These are phyloP conservation scores for Odontocerum albicorne DNA, from an alignment of 2,888 invertebrate genomes.

Conservation along the genomic window DNA sequence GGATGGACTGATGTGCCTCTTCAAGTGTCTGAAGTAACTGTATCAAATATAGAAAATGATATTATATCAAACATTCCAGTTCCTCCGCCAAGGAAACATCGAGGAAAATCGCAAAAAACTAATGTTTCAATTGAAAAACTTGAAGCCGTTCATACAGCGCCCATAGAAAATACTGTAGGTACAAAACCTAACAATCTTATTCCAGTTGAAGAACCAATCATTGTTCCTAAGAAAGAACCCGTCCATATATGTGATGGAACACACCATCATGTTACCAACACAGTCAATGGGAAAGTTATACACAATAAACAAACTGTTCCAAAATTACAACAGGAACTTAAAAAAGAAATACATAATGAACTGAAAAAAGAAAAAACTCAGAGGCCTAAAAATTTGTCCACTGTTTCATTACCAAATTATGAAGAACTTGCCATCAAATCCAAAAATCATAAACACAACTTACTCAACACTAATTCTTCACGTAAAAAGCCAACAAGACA, in stretches of 20 bases:
- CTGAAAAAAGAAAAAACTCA: conserved; percentile 25
- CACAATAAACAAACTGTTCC: conserved; percentile 20
- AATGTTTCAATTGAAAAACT: conserved; percentile 45
- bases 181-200: conserved; percentile 6
- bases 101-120: conserved; percentile 39
- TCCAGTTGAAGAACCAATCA: conserved; percentile 44
- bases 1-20: conserved; percentile 59
- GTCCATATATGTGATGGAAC: conserved; percentile 45
- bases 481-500: conserved; percentile 36
- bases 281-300: conserved; percentile 33
- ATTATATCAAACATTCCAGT: conserved; percentile 41
- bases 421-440: conserved; percentile 45
- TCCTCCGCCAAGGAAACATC: conserved; percentile 47
- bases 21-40: conserved; percentile 49
- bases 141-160: conserved; percentile 32
- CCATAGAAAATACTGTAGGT: conserved; percentile 26
- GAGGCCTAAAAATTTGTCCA: conserved; percentile 51
- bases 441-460: neutral
- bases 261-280: conserved; percentile 41
- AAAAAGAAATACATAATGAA: too few species aligned
- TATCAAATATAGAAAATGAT: conserved; percentile 39
- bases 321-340: conserved; percentile 17
- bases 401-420: conserved; percentile 57
- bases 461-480: conserved; percentile 19
- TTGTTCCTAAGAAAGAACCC: conserved; percentile 45